Base-by-base conservation (phyloP, 2,888 invertebrate genomes). In the Cataglyphis altisquamis region DNA sequence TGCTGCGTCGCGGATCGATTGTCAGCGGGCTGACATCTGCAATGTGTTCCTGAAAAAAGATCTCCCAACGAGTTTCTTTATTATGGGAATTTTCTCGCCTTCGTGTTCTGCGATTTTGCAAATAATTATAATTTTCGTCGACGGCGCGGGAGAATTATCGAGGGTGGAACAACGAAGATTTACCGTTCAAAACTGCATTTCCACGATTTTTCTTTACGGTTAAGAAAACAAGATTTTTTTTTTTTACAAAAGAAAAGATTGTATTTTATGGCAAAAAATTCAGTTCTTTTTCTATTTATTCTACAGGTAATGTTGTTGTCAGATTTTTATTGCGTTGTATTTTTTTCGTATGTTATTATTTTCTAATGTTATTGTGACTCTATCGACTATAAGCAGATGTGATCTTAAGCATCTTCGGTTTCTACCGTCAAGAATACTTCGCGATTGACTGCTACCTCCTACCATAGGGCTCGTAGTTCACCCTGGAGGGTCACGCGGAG, bases 401-500 rank as follows among this genome's bases (percentile, higher is more conserved):
- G 63, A 29, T 72, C 4, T 66, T 57, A 32, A 57, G 57, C 21
- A 15, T 41, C 72, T 48, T 60, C 52, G 41, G 29, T 32, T 66
- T 55, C 9, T 67, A 52, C 21, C 39, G 5, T 5, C 52, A 29
- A 12, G 25, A 25, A 64, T 64, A 32, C 15, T 6, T 25, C 45
- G 39, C 32, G 62, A 70, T 45, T 60, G 52, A 64, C 39, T 57
- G 55, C 36, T 83, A 78, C 52, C 21, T 70, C 41, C 21, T 29
- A 29, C 4, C 45, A 25, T 29, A 18, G 32, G 25, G 18, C 29
- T 3, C 32, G 18, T 18, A 36, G 85, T 81, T 86, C 84, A 84
- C 55, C 62, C n/a, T 1, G 8, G 12, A 84, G 60, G 89, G 88
- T 88, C 88, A 83, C 29, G 57, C 21, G 29, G 3, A 75, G 70